Base-by-base conservation (phyloP, 2,797 vertebrate genomes). In the Molossus alvarezi region DNA sequence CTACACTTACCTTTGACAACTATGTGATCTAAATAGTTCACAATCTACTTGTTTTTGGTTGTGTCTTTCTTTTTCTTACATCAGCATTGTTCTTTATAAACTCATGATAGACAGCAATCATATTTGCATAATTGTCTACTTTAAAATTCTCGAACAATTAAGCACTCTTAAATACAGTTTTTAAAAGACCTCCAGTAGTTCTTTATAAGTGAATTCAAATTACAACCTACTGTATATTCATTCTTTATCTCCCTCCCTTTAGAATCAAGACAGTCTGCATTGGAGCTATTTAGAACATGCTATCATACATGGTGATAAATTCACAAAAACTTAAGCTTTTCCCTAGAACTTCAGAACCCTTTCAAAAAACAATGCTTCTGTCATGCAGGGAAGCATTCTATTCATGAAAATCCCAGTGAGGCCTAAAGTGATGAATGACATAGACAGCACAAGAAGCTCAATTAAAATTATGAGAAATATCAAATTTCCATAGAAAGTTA, bases 1-100 rank as follows among this genome's bases (percentile, higher is more conserved):
- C 55, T 96, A 77, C 27, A 97, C 92, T 96, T 96, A 97, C 80
- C 80, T 96, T 90, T 62, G 33, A 95, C 41, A 91, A 89, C 5
- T 69, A 9, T 76, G 85, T 94, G 58, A 83, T 58, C 91, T 81
- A 82, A 83, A 91, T 65, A 93, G 37, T 89, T 92, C 55, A 76
- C 9, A 87, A 87, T 87, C 64, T 90, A 94, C 65, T 93, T 86
- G 48, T 75, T 86, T 73, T 65, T 48, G 13, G 12, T n/a, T 91
- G 2, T 53, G 37, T 62, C 17, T 73, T 62, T 93, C 58, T 64
- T 67, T 91, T 79, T 92, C 73, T 77, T 77, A 87, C 53, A 92
- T 90, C 15, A 92, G 33, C 45, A 71, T 1, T 83, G 55, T 62
- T 91, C 58, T 82, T 84, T 89, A 91, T 67, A 83, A 96, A 92